Evolutionary conservation across 2,888 invertebrate species (phyloP), one percentile per base, ranked within the genome.

Genomic region (Latrodectus hesperus): DNA sequence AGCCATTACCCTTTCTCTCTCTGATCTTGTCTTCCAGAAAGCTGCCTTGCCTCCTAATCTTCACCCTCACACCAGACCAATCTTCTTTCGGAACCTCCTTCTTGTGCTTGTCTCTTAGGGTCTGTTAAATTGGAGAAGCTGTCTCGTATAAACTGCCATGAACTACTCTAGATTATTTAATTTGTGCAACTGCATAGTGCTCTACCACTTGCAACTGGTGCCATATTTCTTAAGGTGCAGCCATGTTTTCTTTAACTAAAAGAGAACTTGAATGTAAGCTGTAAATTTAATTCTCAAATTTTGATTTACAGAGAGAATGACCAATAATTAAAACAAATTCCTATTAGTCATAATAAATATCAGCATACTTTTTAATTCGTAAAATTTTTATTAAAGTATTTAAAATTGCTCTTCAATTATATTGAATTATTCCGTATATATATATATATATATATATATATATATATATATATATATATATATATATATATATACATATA

Each of bases 121-220:
- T 38, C 38, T 38, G 38, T 38, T 51, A 12, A 14, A n/a, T 72
- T 51, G 82, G 60, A 60, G 78, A 73, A 87, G 74, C 55, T 74
- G 77, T 87, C 22, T 72, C 64, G 78, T 73, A 74, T 84, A 80
- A 88, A 88, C 88, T 88, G 88, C 88, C 88, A 88, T 83, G 84
- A 80, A 88, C 88, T 88, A 75, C 84, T 84, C 75, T 83, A 88
- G 74, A 60, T 78, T 65, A 80, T 81, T 73, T 51, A 77, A 72
- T 80, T 84, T 79, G 64, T 72, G 80, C 88, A 75, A 71, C 64
- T 60, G 65, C 79, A 75, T 84, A 76, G 88, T 76, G 84, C 88
- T 88, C 84, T 88, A 76, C 65, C 80, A 84, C 79, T 88, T 88
- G 83, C 80, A 79, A 84, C 88, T 88, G 88, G 88, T 88, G 88